Evolutionary conservation across 2,888 invertebrate species (phyloP).

Genomic region (Mechanitis messenoides): DNA sequence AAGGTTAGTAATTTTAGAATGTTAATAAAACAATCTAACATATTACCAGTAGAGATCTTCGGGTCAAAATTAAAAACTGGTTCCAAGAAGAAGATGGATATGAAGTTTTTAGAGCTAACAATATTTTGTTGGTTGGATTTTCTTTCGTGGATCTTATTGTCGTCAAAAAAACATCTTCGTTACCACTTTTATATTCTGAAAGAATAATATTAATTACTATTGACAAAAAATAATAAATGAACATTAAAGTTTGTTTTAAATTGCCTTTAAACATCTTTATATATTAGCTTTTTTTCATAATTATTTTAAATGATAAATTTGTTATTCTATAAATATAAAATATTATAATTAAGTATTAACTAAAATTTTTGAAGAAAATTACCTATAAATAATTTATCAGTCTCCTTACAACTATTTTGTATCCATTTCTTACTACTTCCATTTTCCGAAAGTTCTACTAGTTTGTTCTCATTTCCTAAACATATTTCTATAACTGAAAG

Average conservation of each 20-base stretch:
- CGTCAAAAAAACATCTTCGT: slow-evolving; percentile 55
- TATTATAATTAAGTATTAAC: too few species aligned
- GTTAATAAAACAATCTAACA: too few species aligned
- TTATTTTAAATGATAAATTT: too few species aligned
- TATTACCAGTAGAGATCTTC: slow-evolving; percentile 59
- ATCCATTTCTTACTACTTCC: slow-evolving; percentile 55
- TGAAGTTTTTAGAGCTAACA: slow-evolving; percentile 61
- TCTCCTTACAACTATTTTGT: slow-evolving; percentile 48
- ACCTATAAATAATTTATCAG: slow-evolving; percentile 59
- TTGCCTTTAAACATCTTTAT: too few species aligned
- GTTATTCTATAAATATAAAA: too few species aligned
- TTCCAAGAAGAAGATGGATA: slow-evolving; percentile 64
- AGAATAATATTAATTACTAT: slow-evolving; percentile 21
- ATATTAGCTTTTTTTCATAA: too few species aligned
- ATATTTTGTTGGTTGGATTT: slow-evolving; percentile 59
- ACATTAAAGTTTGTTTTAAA: too few species aligned
- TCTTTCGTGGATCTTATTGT: slow-evolving; percentile 59
- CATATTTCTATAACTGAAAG: slow-evolving; percentile 68
- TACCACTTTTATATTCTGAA: slow-evolving; percentile 49
- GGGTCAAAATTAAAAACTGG: slow-evolving; percentile 59
- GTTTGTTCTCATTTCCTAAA: slow-evolving; percentile 44
- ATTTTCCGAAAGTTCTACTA: slow-evolving; percentile 54
- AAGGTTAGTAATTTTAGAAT: too few species aligned
- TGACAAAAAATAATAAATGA: too few species aligned
- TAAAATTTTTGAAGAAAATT: slow-evolving; percentile 16